Conservation (phyloP, 2,888 invertebrate species). For the Trichacis sp. region DNA sequence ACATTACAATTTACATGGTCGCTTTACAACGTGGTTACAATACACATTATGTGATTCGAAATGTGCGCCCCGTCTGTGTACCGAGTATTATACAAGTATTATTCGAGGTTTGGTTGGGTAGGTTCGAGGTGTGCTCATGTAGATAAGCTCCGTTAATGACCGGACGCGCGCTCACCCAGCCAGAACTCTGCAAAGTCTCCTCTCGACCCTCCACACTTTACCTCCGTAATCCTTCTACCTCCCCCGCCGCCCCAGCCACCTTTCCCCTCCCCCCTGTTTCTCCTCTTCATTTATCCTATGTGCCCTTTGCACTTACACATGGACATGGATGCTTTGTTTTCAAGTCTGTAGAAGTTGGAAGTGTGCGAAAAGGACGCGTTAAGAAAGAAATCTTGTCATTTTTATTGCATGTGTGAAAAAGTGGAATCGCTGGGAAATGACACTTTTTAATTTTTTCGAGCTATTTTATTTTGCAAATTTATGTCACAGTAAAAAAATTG, state of each 20-base stretch:
- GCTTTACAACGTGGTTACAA: conserved; percentile 18
- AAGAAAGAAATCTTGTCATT: too few species aligned
- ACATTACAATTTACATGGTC: conserved; percentile 17
- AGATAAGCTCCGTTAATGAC: conserved; percentile 70
- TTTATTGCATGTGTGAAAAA: too few species aligned
- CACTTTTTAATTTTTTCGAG: too few species aligned
- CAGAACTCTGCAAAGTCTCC: conserved; percentile 67
- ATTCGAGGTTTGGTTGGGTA: conserved; percentile 62
- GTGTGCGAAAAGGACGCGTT: too few species aligned
- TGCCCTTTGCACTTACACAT: conserved; percentile 2
- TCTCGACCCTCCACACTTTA: conserved; percentile 34
- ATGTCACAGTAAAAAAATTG: too few species aligned
- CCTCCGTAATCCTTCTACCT: conserved; percentile 46
- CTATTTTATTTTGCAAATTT: too few species aligned
- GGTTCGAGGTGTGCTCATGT: conserved; percentile 69
- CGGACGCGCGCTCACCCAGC: conserved; percentile 69
- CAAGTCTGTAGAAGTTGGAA: not conserved
- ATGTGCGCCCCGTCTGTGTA: conserved; percentile 2
- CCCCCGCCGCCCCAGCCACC: conserved; percentile 10
- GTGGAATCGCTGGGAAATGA: too few species aligned
- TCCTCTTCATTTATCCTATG: conserved; percentile 20
- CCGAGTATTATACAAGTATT: too few species aligned
- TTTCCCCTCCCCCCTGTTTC: conserved; percentile 45
- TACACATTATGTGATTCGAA: conserved; percentile 19
- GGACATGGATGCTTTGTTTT: not conserved